Conservation (phyloP, 2,797 vertebrate genomes). For the Cheirogaleus major region DNA sequence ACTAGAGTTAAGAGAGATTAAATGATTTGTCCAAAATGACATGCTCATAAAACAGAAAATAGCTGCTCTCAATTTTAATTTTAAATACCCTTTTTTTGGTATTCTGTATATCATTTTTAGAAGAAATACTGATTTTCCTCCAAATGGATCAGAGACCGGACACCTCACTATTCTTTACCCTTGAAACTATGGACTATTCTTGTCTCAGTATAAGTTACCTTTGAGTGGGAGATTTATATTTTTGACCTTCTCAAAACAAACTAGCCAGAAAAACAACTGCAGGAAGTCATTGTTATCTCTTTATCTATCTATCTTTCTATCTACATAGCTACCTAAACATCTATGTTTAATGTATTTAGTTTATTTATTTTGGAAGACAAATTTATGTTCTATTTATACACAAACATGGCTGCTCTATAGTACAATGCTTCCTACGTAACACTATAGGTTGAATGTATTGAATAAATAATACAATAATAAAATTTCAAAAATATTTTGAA, state of each 20-base stretch:
- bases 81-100: background rate
- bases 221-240: background rate
- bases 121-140: background rate
- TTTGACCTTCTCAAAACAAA: constrained; percentile 24
- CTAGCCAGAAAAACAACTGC: background rate
- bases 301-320: background rate
- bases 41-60: background rate
- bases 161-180: background rate
- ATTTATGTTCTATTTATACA: background rate
- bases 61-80: background rate
- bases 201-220: background rate
- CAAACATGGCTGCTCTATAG: background rate
- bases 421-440: background rate
- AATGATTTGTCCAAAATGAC: constrained; percentile 9
- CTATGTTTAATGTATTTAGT: background rate
- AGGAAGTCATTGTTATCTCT: background rate
- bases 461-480: background rate
- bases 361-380: background rate
- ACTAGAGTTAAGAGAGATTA: background rate
- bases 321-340: background rate
- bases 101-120: background rate
- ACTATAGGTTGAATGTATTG: background rate
- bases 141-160: background rate
- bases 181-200: background rate
- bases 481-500: background rate